Evolutionary conservation across 2,113 vertebrate species (phyloP).

Genomic region (Mus pahari): DNA sequence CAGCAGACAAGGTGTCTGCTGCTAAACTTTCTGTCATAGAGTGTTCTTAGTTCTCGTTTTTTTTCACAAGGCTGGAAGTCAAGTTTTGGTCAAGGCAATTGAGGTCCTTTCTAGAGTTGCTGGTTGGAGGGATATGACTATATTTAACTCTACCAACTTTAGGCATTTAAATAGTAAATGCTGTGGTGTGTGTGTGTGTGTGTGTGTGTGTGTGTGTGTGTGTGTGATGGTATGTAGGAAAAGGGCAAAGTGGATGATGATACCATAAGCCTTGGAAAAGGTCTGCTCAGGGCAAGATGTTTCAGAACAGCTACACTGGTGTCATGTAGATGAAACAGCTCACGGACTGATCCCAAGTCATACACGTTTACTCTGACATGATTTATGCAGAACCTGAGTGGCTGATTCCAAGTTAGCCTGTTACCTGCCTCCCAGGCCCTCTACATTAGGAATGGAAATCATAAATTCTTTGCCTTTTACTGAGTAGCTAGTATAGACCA

Average conservation of each 20-base stretch:
- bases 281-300: not conserved
- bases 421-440: not conserved
- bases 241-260: not conserved
- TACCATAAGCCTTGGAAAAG: not conserved
- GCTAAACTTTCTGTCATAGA: not conserved
- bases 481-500: not conserved
- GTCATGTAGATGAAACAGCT: not conserved
- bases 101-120: slow-evolving; percentile 50
- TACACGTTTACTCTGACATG: not conserved
- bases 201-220: not conserved
- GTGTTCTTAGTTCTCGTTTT: not conserved
- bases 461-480: not conserved
- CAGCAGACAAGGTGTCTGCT: not conserved
- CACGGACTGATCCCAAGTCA: not conserved
- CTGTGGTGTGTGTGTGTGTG: not conserved
- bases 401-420: not conserved
- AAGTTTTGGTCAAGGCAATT: slow-evolving; percentile 51
- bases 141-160: slow-evolving; percentile 2
- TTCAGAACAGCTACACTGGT: not conserved
- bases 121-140: slow-evolving; percentile 24
- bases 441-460: not conserved
- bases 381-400: not conserved
- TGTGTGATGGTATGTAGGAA: not conserved
- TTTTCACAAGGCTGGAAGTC: slow-evolving; percentile 36
- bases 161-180: slow-evolving; percentile 56